Evolutionary conservation across 2,888 invertebrate species (phyloP), one percentile per base, ranked within the genome.

Genomic region (Phlogophora meticulosa): DNA sequence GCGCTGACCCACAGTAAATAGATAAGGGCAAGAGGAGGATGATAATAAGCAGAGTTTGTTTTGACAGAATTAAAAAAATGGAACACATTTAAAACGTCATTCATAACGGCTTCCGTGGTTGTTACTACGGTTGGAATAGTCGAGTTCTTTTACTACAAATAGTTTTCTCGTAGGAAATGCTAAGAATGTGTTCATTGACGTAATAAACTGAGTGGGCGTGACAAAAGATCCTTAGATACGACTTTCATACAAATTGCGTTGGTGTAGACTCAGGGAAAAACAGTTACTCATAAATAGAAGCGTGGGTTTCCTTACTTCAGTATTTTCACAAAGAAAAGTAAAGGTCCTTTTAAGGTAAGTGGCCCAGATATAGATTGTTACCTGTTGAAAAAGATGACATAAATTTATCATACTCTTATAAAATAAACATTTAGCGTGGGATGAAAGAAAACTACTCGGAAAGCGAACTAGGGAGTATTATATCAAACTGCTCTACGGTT

Each of bases 391-490:
- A 48, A 11, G 7, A 45, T 17, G 10, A 28, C 7, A 51, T 24
- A 49, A 46, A 51, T 42, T 9, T 13, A 10, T n/a, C 17, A 17
- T 42, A 42, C 2, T 32, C 22, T 22, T 11, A 15, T 48, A 40
- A 40, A 48, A 43, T 1, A 43, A 49, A 24, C 24, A 43, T 53
- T 67, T 46, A 49, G 34, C 17, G 40, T 51, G 10, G 34, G 48
- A 17, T 2, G 32, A 43, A 43, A 53, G 42, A 52, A 43, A 28
- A 45, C 43, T 49, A 40, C 38, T 53, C 34, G 17, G 7, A 22
- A 43, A 76, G 20, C 28, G 20, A 56, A 56, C 32, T 51, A 56
- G 13, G 38, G 36, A 46, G 59, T 77, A 59, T 63, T 77, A 13
- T 63, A 51, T 51, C 17, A 63, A 61, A 59, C 20, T 48, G 45